Conservation (phyloP, 2,113 vertebrate species). For the Suncus etruscus region DNA sequence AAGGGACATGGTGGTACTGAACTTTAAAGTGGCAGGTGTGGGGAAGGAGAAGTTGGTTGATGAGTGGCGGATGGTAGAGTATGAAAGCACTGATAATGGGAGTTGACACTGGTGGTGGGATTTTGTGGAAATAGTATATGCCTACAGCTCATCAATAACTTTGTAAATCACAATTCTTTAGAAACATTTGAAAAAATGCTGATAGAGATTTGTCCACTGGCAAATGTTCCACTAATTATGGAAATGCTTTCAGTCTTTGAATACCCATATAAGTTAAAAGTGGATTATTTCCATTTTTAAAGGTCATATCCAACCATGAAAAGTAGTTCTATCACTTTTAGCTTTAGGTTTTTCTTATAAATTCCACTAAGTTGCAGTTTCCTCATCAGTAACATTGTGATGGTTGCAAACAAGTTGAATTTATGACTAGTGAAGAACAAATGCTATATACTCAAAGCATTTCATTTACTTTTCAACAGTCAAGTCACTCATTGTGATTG, state of each 20-base stretch:
- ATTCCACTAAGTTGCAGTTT: background rate
- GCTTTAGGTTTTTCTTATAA: background rate
- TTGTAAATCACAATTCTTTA: no score
- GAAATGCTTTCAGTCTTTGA: background rate
- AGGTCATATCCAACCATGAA: background rate
- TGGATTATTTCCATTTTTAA: background rate
- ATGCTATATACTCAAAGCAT: background rate
- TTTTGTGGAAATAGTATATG: no score
- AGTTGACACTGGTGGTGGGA: no score
- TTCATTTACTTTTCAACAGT: slow-evolving; percentile 18
- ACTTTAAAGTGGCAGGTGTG: no score
- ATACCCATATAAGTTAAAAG: background rate
- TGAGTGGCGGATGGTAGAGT: no score
- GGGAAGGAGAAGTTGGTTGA: no score
- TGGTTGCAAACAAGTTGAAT: background rate
- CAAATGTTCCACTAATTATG: background rate
- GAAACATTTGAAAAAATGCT: background rate
- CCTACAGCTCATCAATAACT: no score
- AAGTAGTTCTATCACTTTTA: background rate
- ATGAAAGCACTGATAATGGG: no score
- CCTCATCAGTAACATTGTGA: background rate
- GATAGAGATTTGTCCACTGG: background rate
- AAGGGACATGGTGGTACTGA: background rate
- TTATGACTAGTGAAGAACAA: background rate
- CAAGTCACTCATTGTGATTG: background rate